Base-by-base conservation (phyloP, 2,797 vertebrate species). In the Benthosema pterotum region DNA sequence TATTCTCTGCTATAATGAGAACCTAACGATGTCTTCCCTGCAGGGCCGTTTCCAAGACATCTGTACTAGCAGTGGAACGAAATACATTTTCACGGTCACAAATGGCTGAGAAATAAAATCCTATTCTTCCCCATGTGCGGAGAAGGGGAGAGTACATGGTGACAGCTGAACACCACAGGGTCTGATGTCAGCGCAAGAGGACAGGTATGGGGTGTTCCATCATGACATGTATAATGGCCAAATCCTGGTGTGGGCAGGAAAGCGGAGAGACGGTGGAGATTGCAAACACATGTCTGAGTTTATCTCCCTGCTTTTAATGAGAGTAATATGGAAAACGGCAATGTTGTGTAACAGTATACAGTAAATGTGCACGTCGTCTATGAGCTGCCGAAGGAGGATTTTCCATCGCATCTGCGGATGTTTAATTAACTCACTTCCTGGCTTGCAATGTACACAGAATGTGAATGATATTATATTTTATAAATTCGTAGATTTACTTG, bases 241-340 rank as follows among this genome's bases (percentile, higher is more conserved):
- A 78, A 67, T 75, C 53, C 61, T 53, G 83, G 54, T 68, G 68
- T 55, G 57, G 63, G 72, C 70, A 84, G 80, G 80, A 87, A 89
- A 87, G 83, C 67, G 70, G 45, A 74, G 78, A 77, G 76, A 81
- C 71, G 15, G 62, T 45, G 43, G 52, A 75, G 69, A 90, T 90
- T 87, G 66, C 71, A 74, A 88, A 79, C 88, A 89, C 83, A 86
- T 91, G 89, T 76, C 63, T 22, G 54, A 70, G 74, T 87, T 83
- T 82, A 89, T 88, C 82, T 83, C 72, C 56, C 61, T 61, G 49
- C 49, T 65, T 80, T 75, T 77, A 87, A 87, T 84, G 80, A 77
- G 57, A 51, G 67, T 77, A 79, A 78, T 78, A 75, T 79, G 77
- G 79, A 84, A 9, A 86, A 86, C 62, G 52, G 58, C 48, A 72